Evolutionary conservation across 2,797 vertebrate species (phyloP).

Genomic region (Nannoperca australis): DNA sequence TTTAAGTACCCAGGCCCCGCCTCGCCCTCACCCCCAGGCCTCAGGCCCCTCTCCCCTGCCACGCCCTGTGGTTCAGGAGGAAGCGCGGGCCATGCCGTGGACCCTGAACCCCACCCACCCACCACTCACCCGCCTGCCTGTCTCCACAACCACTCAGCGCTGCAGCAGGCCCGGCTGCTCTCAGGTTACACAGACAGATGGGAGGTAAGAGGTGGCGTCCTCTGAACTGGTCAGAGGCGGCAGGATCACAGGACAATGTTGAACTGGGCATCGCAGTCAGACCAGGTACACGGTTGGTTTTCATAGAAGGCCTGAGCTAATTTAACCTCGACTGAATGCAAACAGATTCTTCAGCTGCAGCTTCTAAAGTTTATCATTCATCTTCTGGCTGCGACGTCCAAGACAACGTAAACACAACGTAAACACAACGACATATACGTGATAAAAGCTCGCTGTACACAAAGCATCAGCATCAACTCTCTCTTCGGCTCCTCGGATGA

Average conservation of each 20-base stretch:
- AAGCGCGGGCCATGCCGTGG: background rate
- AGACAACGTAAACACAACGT: constrained; percentile 67
- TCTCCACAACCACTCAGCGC: constrained; percentile 45
- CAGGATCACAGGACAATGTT: background rate
- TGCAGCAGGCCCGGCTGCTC: constrained; percentile 12
- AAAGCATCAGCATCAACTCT: too few relatives aligned
- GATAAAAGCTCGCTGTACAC: too few relatives aligned
- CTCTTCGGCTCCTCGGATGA: background rate
- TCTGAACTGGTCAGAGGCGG: background rate
- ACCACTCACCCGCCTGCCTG: constrained; percentile 22
- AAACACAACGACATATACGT: too few relatives aligned
- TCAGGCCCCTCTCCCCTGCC: background rate
- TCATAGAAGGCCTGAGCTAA: background rate
- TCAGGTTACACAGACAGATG: constrained; percentile 56
- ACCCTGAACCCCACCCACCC: background rate
- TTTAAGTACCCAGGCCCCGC: background rate
- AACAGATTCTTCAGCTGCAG: constrained; percentile 33
- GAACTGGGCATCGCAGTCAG: background rate
- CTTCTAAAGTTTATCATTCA: constrained; percentile 44
- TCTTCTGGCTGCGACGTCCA: constrained; percentile 38
- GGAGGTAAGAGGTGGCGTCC: constrained; percentile 5
- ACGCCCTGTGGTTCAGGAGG: background rate
- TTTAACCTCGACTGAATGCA: background rate
- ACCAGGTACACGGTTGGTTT: background rate
- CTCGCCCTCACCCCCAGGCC: background rate